Conservation (phyloP, 2,113 vertebrate genomes). For the Fregetta grallaria region DNA sequence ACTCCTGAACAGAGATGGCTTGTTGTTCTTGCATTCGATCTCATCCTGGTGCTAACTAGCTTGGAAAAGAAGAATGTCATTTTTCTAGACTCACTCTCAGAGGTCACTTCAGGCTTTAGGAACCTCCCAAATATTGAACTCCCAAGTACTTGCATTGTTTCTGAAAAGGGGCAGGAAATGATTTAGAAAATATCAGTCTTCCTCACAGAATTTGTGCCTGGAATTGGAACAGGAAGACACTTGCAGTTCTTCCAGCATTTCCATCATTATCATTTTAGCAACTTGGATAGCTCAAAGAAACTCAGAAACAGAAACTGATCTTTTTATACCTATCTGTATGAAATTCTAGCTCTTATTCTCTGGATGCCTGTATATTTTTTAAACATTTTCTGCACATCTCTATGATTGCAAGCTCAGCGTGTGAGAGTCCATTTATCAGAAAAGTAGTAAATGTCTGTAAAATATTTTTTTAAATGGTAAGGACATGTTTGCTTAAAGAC, state of each 20-base stretch:
- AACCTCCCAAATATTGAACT: background rate
- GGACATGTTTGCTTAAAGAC: background rate
- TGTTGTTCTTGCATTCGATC: background rate
- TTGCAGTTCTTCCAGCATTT: background rate
- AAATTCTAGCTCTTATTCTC: background rate
- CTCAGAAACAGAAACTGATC: background rate
- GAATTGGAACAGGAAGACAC: background rate
- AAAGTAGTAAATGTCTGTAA: background rate
- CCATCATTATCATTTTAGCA: background rate
- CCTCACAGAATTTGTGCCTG: background rate
- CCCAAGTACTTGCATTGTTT: background rate
- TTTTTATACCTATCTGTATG: background rate
- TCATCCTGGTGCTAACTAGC: background rate
- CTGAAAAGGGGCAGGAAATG: background rate
- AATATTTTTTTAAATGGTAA: background rate
- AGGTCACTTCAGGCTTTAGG: conserved; percentile 13
- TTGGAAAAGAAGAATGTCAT: background rate
- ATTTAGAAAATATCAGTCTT: conserved; percentile 12
- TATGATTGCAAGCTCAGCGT: background rate
- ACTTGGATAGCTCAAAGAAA: background rate
- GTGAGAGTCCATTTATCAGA: background rate
- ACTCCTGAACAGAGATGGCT: background rate
- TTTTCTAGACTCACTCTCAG: background rate
- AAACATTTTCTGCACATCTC: background rate
- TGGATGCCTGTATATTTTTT: background rate